These are phyloP conservation scores for Neomorphus geoffroyi DNA, from an alignment of 2,797 vertebrate species.

Conservation along the genomic window DNA sequence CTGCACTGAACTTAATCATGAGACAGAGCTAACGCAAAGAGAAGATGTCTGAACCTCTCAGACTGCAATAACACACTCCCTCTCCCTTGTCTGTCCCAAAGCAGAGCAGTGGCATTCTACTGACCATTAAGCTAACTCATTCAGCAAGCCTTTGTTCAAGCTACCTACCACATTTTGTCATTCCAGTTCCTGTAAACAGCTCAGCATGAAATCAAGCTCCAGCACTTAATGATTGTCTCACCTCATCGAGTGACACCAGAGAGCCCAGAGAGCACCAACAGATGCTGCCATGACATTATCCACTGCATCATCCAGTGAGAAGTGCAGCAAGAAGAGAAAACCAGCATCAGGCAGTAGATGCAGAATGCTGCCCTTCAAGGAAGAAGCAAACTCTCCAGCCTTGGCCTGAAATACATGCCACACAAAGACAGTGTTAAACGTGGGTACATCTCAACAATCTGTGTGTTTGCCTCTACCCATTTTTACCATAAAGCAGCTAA, in stretches of 20 bases:
- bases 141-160: not conserved
- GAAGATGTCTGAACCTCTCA: not conserved
- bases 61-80: not conserved
- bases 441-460: not conserved
- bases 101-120: not conserved
- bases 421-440: not conserved
- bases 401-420: conserved; percentile 78
- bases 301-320: conserved; percentile 89
- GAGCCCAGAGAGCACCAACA: conserved; percentile 81
- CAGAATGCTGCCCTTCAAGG: conserved; percentile 83
- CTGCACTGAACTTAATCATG: not conserved
- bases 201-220: not conserved
- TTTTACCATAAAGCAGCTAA: not conserved
- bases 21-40: not conserved
- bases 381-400: conserved; percentile 82
- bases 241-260: conserved; percentile 92
- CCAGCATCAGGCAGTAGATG: conserved; percentile 91
- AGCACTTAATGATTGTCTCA: conserved; percentile 47
- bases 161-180: not conserved
- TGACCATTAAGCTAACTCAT: not conserved
- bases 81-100: not conserved
- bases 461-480: not conserved
- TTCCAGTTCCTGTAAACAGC: not conserved
- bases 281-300: conserved; percentile 89
- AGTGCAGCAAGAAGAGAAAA: conserved; percentile 93